These are phyloP conservation scores for Istiophorus platypterus DNA, from an alignment of 2,113 vertebrate species.

Conservation along the genomic window DNA sequence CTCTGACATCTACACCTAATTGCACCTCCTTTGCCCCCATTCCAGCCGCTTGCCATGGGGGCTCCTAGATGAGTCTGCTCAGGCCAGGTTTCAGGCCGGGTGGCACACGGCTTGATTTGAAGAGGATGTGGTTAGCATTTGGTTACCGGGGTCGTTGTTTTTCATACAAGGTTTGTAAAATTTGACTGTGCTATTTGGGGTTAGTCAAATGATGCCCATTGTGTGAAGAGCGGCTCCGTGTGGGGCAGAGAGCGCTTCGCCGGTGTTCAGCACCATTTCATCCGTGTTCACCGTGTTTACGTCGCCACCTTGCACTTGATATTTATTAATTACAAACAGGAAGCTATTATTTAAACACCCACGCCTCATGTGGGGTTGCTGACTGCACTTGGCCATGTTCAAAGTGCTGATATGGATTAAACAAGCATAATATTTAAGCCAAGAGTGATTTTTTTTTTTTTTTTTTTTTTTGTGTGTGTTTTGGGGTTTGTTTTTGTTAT, in stretches of 20 bases:
- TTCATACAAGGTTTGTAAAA: slow-evolving; percentile 16
- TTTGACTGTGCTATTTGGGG: slow-evolving; percentile 10
- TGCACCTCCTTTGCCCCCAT: slow-evolving; percentile 35
- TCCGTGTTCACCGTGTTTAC: neutral
- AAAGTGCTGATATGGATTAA: neutral
- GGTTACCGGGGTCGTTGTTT: slow-evolving; percentile 42
- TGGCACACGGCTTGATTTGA: slow-evolving; percentile 12
- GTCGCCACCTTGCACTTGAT: neutral
- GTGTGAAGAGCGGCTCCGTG: neutral
- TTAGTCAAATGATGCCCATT: slow-evolving; percentile 21
- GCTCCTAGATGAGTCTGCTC: neutral
- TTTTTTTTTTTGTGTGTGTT: too few species aligned
- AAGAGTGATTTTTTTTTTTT: neutral
- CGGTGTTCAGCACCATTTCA: too few species aligned
- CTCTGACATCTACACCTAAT: slow-evolving; percentile 16
- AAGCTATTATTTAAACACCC: neutral
- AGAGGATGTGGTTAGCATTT: slow-evolving; percentile 73
- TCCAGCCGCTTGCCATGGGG: neutral
- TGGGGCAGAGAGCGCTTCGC: too few species aligned
- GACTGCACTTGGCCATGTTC: neutral
- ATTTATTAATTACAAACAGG: slow-evolving; percentile 2
- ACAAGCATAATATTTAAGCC: neutral
- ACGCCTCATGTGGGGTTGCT: neutral
- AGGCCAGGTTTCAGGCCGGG: neutral
- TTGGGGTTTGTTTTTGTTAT: too few species aligned